A percentile compares a stretch with the other conserved stretches of the same genome.
Evolutionary conservation across 2,797 vertebrate genomes (phyloP).

Genomic region (Siniperca undulata): DNA sequence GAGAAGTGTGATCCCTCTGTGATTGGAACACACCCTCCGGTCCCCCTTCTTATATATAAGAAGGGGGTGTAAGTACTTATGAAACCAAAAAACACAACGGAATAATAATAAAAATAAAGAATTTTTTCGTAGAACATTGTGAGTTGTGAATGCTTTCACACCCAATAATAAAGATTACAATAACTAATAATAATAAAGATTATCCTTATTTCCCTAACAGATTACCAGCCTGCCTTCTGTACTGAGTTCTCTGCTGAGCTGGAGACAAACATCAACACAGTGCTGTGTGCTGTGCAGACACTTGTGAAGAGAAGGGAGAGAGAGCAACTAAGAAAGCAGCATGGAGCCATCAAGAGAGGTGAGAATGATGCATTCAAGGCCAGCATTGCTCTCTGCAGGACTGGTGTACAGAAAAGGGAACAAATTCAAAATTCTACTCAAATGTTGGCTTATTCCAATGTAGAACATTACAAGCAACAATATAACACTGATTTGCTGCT

Average conservation of each 20-base stretch:
- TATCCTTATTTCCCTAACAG: slow-evolving; percentile 52
- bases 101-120: too few relatives aligned
- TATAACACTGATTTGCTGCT: not conserved
- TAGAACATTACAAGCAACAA: not conserved
- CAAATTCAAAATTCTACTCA: not conserved
- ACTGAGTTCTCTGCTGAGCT: slow-evolving; percentile 88
- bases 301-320: slow-evolving; percentile 87
- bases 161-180: too few relatives aligned
- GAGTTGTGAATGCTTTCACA: too few relatives aligned
- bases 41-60: too few relatives aligned
- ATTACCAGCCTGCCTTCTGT: slow-evolving; percentile 74
- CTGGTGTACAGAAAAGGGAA: not conserved
- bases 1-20: too few relatives aligned
- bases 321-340: slow-evolving; percentile 63
- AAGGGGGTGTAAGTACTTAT: too few relatives aligned
- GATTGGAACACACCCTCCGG: too few relatives aligned
- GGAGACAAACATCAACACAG: slow-evolving; percentile 88
- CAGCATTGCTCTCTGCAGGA: not conserved
- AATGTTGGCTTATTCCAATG: not conserved
- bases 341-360: slow-evolving; percentile 78
- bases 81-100: too few relatives aligned
- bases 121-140: too few relatives aligned
- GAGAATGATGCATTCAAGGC: slow-evolving; percentile 5
- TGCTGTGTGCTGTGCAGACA: slow-evolving; percentile 92
- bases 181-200: too few relatives aligned